Percentiles rank a stretch among this genome's conserved stretches.
Conservation (phyloP, 2,888 invertebrate genomes). For the Baronia brevicornis region DNA sequence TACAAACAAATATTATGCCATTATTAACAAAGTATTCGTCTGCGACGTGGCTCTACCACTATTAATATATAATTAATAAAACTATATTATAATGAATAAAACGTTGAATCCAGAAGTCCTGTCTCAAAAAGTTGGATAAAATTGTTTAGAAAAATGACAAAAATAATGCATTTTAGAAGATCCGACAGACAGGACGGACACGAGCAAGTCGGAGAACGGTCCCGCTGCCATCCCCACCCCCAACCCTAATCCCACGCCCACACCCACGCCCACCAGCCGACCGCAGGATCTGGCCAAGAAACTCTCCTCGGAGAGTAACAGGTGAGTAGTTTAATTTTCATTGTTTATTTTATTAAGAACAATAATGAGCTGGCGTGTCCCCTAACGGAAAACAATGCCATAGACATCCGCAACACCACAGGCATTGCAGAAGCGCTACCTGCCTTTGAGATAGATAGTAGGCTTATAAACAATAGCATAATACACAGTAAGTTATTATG, state of each 20-base stretch:
- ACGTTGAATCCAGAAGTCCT: slow-evolving; percentile 3
- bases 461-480: too few species aligned
- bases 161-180: slow-evolving; percentile 39
- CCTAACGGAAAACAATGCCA: too few species aligned
- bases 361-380: background rate
- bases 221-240: slow-evolving; percentile 27
- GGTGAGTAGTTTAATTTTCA: slow-evolving; percentile 23
- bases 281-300: slow-evolving; percentile 50
- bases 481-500: too few species aligned
- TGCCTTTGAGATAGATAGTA: too few species aligned
- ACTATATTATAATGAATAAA: too few species aligned
- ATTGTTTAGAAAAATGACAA: too few species aligned
- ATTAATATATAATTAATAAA: too few species aligned
- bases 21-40: too few species aligned
- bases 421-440: too few species aligned
- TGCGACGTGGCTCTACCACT: too few species aligned
- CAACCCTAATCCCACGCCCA: slow-evolving; percentile 20
- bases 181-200: slow-evolving; percentile 56
- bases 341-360: background rate
- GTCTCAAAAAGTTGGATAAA: slow-evolving; percentile 8
- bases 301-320: slow-evolving; percentile 35
- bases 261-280: slow-evolving; percentile 25
- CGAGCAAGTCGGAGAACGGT: slow-evolving; percentile 50
- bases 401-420: too few species aligned
- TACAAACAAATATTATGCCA: too few species aligned